Evolutionary conservation across 1,140 invertebrate species (phyloP).

Genomic region (Drosophila bocki): DNA sequence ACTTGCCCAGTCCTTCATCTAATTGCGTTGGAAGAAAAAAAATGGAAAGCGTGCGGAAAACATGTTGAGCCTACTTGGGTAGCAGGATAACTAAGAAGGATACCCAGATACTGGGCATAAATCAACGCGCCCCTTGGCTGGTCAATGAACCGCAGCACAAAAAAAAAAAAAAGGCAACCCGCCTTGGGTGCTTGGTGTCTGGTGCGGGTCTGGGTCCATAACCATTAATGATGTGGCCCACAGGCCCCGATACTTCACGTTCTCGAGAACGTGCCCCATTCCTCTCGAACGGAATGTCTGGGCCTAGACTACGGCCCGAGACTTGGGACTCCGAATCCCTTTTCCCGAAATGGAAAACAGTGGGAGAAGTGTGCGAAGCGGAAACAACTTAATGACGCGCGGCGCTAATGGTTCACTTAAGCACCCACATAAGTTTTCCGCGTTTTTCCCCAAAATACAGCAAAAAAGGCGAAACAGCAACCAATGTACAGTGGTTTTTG

Average conservation of each 20-base stretch:
- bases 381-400: conserved; percentile 84
- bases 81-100: conserved; percentile 8
- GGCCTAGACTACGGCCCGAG: conserved; percentile 31
- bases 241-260: conserved; percentile 37
- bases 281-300: conserved; percentile 24
- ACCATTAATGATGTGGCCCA: conserved; percentile 78
- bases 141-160: conserved; percentile 71
- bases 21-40: conserved; percentile 48
- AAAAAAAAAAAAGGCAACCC: conserved; percentile 2
- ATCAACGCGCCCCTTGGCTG: conserved; percentile 67
- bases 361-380: conserved; percentile 78
- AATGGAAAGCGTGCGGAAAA: conserved; percentile 12
- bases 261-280: conserved; percentile 44
- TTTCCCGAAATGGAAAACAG: conserved; percentile 57
- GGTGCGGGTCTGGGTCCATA: conserved; percentile 57
- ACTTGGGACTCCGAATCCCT: conserved; percentile 9
- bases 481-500: conserved; percentile 18
- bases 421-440: conserved; percentile 79
- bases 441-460: conserved; percentile 53
- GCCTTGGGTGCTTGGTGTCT: conserved; percentile 31
- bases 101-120: conserved; percentile 56
- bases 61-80: conserved; percentile 65
- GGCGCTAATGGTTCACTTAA: conserved; percentile 84
- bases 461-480: conserved; percentile 5
- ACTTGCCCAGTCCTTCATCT: conserved; percentile 29